Conservation (phyloP, 2,888 invertebrate genomes). For the Coleophora flavipennella region DNA sequence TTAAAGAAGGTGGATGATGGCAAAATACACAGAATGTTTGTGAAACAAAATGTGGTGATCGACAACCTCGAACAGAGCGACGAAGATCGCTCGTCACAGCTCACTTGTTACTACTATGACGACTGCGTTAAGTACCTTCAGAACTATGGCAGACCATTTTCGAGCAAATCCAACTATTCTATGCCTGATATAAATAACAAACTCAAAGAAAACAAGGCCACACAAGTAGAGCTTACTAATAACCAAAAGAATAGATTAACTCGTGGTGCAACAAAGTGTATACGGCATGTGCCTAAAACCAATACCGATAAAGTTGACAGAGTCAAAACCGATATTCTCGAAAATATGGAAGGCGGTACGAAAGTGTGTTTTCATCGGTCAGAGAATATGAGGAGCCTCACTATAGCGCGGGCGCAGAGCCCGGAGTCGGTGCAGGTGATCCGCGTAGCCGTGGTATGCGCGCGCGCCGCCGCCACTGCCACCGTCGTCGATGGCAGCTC, state of each 20-base stretch:
- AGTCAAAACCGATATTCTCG: too few relatives aligned
- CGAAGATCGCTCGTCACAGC: conserved; percentile 39
- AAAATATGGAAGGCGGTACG: conserved; percentile 20
- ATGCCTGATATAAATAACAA: conserved; percentile 29
- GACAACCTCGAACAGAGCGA: conserved; percentile 29
- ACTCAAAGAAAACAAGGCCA: conserved; percentile 34
- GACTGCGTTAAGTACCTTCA: conserved; percentile 53
- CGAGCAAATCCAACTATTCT: conserved; percentile 44
- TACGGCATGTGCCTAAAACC: conserved; percentile 1
- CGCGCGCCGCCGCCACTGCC: conserved; percentile 32
- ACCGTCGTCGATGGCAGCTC: conserved; percentile 35
- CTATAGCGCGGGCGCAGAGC: conserved; percentile 55
- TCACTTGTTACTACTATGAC: conserved; percentile 47
- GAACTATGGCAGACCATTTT: conserved; percentile 42
- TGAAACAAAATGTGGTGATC: conserved; percentile 38
- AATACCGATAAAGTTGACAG: conserved; percentile 20
- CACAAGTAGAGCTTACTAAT: conserved; percentile 30
- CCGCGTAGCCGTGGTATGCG: conserved; percentile 62
- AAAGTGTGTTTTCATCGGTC: conserved; percentile 44
- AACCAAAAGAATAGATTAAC: not conserved
- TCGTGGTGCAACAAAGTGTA: not conserved
- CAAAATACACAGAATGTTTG: conserved; percentile 55
- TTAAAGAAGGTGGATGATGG: conserved; percentile 38
- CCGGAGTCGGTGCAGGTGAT: conserved; percentile 65
- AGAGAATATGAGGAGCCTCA: conserved; percentile 56